Conservation (phyloP, 2,797 vertebrate species). For the Alexandromys oeconomus region DNA sequence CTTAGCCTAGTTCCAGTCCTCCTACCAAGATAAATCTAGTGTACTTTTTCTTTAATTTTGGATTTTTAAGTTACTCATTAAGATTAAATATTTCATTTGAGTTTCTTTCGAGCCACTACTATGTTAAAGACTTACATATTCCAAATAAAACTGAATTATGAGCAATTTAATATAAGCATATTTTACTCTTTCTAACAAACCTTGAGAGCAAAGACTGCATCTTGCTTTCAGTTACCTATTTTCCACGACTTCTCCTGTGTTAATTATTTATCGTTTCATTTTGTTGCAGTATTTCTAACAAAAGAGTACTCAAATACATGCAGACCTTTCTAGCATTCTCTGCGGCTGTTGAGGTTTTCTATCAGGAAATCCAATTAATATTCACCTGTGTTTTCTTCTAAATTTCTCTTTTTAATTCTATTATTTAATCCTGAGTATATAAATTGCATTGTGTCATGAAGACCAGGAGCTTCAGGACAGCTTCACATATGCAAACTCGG, state of each 20-base stretch:
- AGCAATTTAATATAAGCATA: background rate
- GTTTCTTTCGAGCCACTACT: background rate
- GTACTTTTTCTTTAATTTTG: background rate
- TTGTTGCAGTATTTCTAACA: conserved; percentile 29
- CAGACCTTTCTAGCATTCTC: background rate
- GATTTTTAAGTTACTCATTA: conserved; percentile 15
- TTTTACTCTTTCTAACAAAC: background rate
- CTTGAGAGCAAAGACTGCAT: background rate
- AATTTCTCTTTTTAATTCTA: background rate
- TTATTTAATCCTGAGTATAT: conserved; percentile 31
- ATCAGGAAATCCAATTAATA: background rate
- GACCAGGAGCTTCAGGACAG: background rate
- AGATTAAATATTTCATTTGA: background rate
- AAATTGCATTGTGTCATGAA: background rate
- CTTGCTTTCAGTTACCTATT: background rate
- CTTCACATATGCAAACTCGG: background rate
- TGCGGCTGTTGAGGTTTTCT: background rate
- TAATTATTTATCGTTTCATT: conserved; percentile 8
- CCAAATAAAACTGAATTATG: conserved; percentile 14
- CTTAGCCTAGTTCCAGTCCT: background rate
- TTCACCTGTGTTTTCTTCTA: background rate
- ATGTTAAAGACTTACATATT: background rate
- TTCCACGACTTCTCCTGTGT: background rate
- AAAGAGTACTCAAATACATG: background rate
- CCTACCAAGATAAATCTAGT: background rate